Base-by-base conservation (phyloP, 2,797 vertebrate species). In the Graptemys geographica region DNA sequence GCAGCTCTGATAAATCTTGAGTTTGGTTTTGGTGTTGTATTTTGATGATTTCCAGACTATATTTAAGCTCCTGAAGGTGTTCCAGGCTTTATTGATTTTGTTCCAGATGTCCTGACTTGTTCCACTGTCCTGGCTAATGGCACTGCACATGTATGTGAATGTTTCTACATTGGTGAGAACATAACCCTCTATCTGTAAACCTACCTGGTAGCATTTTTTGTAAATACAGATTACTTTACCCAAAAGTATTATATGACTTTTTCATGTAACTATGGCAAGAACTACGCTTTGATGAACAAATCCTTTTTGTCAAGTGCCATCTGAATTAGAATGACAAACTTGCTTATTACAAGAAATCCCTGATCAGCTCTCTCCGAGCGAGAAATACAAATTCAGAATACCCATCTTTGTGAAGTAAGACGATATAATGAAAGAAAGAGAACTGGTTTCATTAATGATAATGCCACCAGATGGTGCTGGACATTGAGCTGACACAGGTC, bases 391-490 rank as follows among this genome's bases (percentile, higher is more conserved):
- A 6, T 55, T 76, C 5, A 0, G 83, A 74, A 80, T 74, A 62
- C 19, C n/a, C 33, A 52, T 12, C 15, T 94, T 74, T 87, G 82
- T 84, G 0, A 74, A 83, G 55, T 83, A 47, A 81, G 76, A 79
- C 80, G 74, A 57, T 1, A 80, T 69, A 94, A 94, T 93, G 86
- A 88, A 65, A 55, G 79, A 87, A 84, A 81, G 84, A 49, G 52
- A 89, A 25, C 18, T 79, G 12, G 41, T 74, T 96, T 81, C 92
- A 79, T 93, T 85, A 94, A 90, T 55, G 18, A 16, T 59, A 90
- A 76, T 92, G 55, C 88, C 96, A 97, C 95, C 96, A 97, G 96
- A 95, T 96, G 96, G 94, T 95, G 89, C 88, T 74, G 94, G 88
- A 90, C 59, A 33, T 94, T 88, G 95, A 31, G 53, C 21, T 59